Conservation (phyloP, 2,113 vertebrate species). For the Lophius piscatorius region DNA sequence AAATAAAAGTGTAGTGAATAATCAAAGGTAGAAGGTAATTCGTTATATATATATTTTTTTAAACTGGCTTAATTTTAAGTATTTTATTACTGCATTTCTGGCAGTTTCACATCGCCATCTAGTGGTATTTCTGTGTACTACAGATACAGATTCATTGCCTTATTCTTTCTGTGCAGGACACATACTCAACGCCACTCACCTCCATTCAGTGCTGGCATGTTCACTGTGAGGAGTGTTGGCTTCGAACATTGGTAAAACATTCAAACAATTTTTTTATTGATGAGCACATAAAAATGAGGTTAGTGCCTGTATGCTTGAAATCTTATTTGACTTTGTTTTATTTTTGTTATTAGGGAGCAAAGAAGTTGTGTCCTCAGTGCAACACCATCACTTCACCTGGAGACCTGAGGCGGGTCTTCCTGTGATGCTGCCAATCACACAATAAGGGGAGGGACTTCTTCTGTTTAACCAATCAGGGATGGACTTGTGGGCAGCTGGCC, state of each 20-base stretch:
- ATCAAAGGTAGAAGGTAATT: no score
- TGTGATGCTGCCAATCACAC: slow-evolving; percentile 66
- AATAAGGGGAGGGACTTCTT: slow-evolving; percentile 12
- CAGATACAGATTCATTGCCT: slow-evolving; percentile 4
- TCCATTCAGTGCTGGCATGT: slow-evolving; percentile 89
- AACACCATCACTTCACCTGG: slow-evolving; percentile 86
- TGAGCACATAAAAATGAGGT: background rate
- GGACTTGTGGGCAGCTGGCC: slow-evolving; percentile 74
- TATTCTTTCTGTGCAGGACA: slow-evolving; percentile 72
- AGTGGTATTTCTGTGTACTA: slow-evolving; percentile 49
- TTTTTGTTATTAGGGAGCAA: slow-evolving; percentile 75
- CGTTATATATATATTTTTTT: no score
- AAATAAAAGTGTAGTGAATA: no score
- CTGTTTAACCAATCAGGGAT: slow-evolving; percentile 47
- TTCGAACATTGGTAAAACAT: slow-evolving; percentile 81
- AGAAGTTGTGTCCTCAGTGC: slow-evolving; percentile 86
- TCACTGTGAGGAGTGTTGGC: slow-evolving; percentile 87
- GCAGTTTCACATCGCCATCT: slow-evolving; percentile 60
- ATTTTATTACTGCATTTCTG: background rate
- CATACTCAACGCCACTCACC: slow-evolving; percentile 80
- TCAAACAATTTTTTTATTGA: background rate
- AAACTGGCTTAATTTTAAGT: no score
- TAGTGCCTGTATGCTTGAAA: background rate
- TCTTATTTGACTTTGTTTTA: background rate
- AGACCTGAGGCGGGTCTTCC: slow-evolving; percentile 83